These are phyloP conservation scores for Micropoecilia bifurca DNA, from an alignment of 2,797 vertebrate genomes.

Conservation along the genomic window DNA sequence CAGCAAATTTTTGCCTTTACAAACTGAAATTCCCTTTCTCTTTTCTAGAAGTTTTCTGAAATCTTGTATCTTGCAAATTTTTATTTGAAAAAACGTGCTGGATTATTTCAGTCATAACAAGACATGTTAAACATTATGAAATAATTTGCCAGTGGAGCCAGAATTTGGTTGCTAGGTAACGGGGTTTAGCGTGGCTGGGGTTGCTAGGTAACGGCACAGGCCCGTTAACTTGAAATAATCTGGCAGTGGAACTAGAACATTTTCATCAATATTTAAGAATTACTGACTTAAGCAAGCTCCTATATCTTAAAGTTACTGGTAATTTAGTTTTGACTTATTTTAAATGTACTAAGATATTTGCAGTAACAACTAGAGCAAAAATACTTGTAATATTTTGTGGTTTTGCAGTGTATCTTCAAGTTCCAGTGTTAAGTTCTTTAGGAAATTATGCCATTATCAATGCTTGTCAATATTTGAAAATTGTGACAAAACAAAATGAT, in stretches of 20 bases:
- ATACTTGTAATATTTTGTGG: background rate
- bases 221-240: background rate
- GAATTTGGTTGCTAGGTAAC: no score
- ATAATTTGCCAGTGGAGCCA: background rate
- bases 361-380: background rate
- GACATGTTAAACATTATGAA: background rate
- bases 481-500: no score
- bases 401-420: background rate
- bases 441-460: no score
- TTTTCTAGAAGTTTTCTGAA: no score
- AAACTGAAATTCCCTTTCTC: no score
- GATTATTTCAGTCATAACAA: no score
- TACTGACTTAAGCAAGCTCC: background rate
- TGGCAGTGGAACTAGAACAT: background rate
- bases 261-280: background rate
- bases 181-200: no score
- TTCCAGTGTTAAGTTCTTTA: background rate
- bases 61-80: no score
- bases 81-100: no score
- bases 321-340: background rate
- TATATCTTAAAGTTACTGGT: background rate
- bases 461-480: no score
- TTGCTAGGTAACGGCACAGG: no score
- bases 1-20: no score
- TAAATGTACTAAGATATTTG: background rate